Evolutionary conservation across 2,888 invertebrate genomes (phyloP), one percentile per base, ranked within the genome.

Genomic region (Xanthia togata): DNA sequence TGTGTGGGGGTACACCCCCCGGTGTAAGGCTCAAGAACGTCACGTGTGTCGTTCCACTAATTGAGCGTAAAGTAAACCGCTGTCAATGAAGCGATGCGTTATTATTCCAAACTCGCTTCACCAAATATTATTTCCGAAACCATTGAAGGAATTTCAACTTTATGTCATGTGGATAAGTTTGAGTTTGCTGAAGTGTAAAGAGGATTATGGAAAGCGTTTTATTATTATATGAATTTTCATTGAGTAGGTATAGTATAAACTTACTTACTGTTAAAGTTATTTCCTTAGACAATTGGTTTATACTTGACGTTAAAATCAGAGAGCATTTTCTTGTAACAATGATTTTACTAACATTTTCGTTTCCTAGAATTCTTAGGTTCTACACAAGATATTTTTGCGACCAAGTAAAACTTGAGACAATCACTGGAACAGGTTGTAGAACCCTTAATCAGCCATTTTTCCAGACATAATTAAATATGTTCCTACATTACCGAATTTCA

Each of bases 1-100:
- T 70, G 70, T 82, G 70, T 59, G 77, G 64, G 71, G 26, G 74
- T 68, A n/a, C n/a, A n/a, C n/a, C n/a, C n/a, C n/a, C n/a, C n/a
- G 73, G 76, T 65, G 65, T 78, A 79, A 76, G 76, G 79, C 79
- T 82, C 84, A 73, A 71, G 78, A 81, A 84, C 88, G 87, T 88
- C 90, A 90, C 91, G 90, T 92, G 91, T 91, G 91, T 90, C 88
- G 91, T 89, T 90, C 86, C 91, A 90, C 92, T 93, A 93, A 93
- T 93, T 93, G 93, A 93, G 93, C 93, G 93, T 93, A 92, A 92
- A 93, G 91, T 91, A 93, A 93, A 92, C 93, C 93, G 89, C 91
- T 91, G 92, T 92, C 91, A 92, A 91, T 90, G 90, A 90, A 89
- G 89, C 90, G 89, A 89, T 81, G 90, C 88, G 85, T 91, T 92